Base-by-base conservation (phyloP, 2,113 vertebrate genomes). In the Cyphomyrus discorhynchus region DNA sequence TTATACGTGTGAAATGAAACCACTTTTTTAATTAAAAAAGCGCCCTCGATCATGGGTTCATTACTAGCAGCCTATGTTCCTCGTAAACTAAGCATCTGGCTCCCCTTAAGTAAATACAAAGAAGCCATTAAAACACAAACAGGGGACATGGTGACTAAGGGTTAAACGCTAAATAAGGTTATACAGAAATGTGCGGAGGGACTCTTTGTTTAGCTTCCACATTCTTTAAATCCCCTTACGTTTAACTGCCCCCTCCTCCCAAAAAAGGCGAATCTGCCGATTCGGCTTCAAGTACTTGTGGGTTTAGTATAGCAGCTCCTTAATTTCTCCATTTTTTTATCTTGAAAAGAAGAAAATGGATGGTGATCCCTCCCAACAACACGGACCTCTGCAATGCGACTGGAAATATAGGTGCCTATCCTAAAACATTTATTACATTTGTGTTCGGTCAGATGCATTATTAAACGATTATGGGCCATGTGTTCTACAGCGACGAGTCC, bases 301-400 rank as follows among this genome's bases (percentile, higher is more conserved):
- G 74, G 35, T 80, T 80, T 80, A 39, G 31, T 80, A 35, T 42
- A 80, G 31, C 31, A 80, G 74, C 74, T 80, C 31, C 74, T 80
- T 42, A 80, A 80, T 80, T 42, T 80, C 74, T 80, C 74, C 74
- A 80, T 42, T 80, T 27, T 27, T 66, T 42, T 53, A 82, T 52
- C 66, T 53, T 89, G 92, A 83, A 91, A 93, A 90, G 85, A 90
- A 91, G 94, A 96, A 96, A 95, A 95, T 95, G 95, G 94, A 95
- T 90, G 93, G 92, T 94, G 92, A 89, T 91, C 93, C 8, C 94
- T 93, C 93, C 91, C 94, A 24, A 47, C 80, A 84, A 93, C 93
- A 93, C 92, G 93, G 94, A 93, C 94, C 95, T 93, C 95, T 93
- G 95, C 96, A 96, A 96, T 96, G 96, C 95, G 96, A 95, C 95